These are phyloP conservation scores for Verasper variegatus DNA, from an alignment of 2,113 vertebrate genomes.

Conservation along the genomic window DNA sequence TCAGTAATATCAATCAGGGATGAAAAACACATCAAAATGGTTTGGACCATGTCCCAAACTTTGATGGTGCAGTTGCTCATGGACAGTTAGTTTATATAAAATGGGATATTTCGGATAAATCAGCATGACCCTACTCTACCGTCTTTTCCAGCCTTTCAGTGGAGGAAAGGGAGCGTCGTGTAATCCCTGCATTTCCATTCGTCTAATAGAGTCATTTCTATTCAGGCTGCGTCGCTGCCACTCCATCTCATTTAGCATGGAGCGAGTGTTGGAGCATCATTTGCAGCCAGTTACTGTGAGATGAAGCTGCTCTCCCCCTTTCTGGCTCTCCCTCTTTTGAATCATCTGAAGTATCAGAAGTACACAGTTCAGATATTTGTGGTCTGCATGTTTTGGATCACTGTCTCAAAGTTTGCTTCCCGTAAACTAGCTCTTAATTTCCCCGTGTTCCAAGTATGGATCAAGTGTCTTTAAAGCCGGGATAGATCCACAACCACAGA, in stretches of 20 bases:
- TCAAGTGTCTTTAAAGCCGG: not conserved
- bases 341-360: not conserved
- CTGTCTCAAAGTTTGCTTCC: not conserved
- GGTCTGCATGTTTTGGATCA: not conserved
- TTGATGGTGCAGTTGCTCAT: too few species aligned
- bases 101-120: not conserved
- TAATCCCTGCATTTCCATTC: slow-evolving; percentile 10
- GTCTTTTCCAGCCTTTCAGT: not conserved
- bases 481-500: not conserved
- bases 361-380: not conserved
- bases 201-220: slow-evolving; percentile 36
- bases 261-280: slow-evolving; percentile 26
- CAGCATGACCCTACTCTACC: not conserved
- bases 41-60: too few species aligned
- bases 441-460: not conserved
- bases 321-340: not conserved
- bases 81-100: not conserved
- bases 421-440: not conserved
- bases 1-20: too few species aligned
- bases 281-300: slow-evolving; percentile 22
- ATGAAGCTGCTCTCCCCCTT: slow-evolving; percentile 22
- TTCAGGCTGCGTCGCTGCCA: slow-evolving; percentile 38
- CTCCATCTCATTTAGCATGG: slow-evolving; percentile 37
- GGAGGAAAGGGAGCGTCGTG: not conserved
- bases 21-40: too few species aligned